Evolutionary conservation across 2,888 invertebrate species (phyloP).

Genomic region (Monopis laevigella): DNA sequence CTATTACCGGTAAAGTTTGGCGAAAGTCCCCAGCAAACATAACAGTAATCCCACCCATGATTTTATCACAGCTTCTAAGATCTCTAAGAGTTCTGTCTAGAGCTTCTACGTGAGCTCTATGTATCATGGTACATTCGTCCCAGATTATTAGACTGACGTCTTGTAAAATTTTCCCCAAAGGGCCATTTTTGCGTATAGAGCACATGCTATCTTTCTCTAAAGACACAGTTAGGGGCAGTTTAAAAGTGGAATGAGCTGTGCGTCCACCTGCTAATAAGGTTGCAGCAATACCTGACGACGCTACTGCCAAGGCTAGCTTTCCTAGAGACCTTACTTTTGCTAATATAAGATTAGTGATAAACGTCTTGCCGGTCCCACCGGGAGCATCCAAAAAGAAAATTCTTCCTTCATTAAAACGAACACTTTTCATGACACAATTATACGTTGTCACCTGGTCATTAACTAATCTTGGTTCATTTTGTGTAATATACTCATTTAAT

Average conservation of each 20-base stretch:
- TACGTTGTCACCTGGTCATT: too few relatives aligned
- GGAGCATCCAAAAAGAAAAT: too few relatives aligned
- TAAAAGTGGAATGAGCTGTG: conserved; percentile 26
- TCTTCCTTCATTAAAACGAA: too few relatives aligned
- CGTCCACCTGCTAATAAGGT: conserved; percentile 23
- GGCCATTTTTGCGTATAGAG: conserved; percentile 15
- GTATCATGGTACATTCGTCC: conserved; percentile 17
- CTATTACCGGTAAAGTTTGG: conserved; percentile 21
- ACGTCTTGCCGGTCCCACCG: conserved; percentile 45
- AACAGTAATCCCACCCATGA: conserved; percentile 20
- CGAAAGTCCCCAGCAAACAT: conserved; percentile 21
- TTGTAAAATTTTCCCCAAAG: conserved; percentile 20
- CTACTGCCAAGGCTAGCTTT: conserved; percentile 23
- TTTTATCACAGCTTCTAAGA: not conserved
- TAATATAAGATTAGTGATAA: conserved; percentile 23
- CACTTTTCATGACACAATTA: too few relatives aligned
- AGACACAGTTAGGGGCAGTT: conserved; percentile 26
- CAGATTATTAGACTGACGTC: conserved; percentile 22
- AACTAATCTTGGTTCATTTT: too few relatives aligned
- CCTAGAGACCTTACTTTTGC: conserved; percentile 22
- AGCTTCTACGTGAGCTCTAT: not conserved
- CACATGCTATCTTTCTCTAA: conserved; percentile 20
- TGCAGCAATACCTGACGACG: too few relatives aligned
- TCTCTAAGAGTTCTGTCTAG: not conserved
- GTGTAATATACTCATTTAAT: too few relatives aligned